Evolutionary conservation across 2,888 invertebrate genomes (phyloP).

Genomic region (Temnothorax ravouxi): DNA sequence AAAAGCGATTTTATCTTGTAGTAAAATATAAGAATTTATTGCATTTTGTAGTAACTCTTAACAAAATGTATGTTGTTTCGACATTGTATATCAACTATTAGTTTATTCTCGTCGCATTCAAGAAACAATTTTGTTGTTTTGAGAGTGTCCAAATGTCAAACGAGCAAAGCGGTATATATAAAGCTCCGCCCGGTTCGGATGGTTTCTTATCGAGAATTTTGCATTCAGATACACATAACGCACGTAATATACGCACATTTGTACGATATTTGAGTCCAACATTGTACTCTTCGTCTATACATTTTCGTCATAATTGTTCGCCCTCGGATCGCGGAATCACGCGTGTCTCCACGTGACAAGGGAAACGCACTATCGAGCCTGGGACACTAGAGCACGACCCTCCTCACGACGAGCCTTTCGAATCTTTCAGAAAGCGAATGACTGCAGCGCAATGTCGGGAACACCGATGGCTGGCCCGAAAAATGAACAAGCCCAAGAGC

Average conservation of each 20-base stretch:
- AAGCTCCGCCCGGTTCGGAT: not conserved
- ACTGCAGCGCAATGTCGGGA: conserved; percentile 94
- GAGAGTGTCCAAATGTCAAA: not conserved
- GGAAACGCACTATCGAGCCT: conserved; percentile 1
- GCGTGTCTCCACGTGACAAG: conserved; percentile 7
- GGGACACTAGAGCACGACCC: conserved; percentile 51
- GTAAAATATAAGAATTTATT: not conserved
- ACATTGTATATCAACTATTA: not conserved
- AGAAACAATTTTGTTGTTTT: not conserved
- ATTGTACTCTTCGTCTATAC: conserved; percentile 14
- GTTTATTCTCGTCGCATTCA: not conserved
- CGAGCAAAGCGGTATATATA: not conserved
- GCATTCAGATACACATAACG: not conserved
- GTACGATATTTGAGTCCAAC: not conserved
- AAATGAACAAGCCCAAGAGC: conserved; percentile 80
- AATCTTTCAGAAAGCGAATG: conserved; percentile 92
- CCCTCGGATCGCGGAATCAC: conserved; percentile 36
- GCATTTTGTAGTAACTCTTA: not conserved
- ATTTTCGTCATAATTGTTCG: conserved; percentile 48
- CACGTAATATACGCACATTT: not conserved
- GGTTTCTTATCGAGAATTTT: conserved; percentile 17
- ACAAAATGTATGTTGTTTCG: not conserved
- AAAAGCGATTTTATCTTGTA: conserved; percentile 1
- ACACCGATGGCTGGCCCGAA: conserved; percentile 94
- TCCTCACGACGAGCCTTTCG: conserved; percentile 77